These are phyloP conservation scores for Streblospio benedicti DNA, from an alignment of 1,140 invertebrate genomes.

Conservation along the genomic window DNA sequence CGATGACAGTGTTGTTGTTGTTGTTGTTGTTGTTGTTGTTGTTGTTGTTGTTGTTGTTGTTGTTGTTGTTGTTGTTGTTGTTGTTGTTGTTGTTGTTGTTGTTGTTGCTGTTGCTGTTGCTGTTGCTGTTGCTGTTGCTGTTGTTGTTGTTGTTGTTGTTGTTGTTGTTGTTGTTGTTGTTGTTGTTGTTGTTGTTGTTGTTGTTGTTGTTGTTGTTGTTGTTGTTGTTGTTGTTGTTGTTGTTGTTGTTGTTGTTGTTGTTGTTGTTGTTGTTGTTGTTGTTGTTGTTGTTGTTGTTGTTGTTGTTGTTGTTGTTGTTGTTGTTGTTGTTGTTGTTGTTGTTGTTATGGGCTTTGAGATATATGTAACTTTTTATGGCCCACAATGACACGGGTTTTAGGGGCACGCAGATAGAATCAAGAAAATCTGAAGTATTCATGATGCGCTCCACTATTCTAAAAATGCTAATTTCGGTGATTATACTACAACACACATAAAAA, in stretches of 20 bases:
- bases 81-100: background rate
- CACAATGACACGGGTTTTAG: too few species aligned
- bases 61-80: background rate
- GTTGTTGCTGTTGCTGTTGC: background rate
- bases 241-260: background rate
- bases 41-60: background rate
- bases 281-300: background rate
- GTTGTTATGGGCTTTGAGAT: too few species aligned
- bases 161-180: background rate
- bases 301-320: background rate
- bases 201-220: background rate
- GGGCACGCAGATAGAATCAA: too few species aligned
- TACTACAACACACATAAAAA: too few species aligned
- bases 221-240: background rate
- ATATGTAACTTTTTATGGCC: too few species aligned
- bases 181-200: background rate
- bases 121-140: background rate
- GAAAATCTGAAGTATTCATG: too few species aligned
- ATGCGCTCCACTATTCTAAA: too few species aligned
- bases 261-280: background rate
- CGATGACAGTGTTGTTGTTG: background rate
- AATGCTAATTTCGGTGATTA: too few species aligned
- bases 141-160: background rate
- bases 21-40: background rate
- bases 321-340: background rate